These are phyloP conservation scores for Apodemus sylvaticus DNA, from an alignment of 2,113 vertebrate species.

Conservation along the genomic window DNA sequence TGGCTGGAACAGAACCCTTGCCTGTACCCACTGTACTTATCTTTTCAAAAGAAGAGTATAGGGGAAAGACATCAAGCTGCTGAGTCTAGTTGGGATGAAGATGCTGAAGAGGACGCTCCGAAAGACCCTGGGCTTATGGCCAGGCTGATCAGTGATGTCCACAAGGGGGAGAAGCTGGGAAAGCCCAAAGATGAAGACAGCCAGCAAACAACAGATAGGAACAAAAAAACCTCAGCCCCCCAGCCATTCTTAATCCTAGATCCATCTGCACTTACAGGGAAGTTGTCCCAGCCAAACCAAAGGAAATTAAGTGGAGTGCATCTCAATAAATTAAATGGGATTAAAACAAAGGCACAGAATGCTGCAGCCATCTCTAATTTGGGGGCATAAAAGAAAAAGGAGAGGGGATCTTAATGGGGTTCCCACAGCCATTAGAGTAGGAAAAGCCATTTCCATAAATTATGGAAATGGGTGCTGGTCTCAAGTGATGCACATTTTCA, in stretches of 20 bases:
- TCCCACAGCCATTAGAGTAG: constrained; percentile 48
- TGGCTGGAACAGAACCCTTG: not conserved
- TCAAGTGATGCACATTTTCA: constrained; percentile 63
- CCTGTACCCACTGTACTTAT: not conserved
- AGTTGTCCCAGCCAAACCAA: not conserved
- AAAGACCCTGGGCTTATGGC: not conserved
- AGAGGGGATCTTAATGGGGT: constrained; percentile 49
- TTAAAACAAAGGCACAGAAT: constrained; percentile 45
- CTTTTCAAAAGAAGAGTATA: not conserved
- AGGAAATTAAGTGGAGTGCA: not conserved
- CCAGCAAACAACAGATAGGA: rapidly evolving
- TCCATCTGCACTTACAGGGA: not conserved
- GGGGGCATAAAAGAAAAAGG: constrained; percentile 22
- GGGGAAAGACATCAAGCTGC: not conserved
- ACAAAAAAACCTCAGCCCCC: not conserved
- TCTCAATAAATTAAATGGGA: constrained; percentile 60
- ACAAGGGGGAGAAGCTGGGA: not conserved
- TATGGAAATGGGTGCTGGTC: constrained; percentile 70
- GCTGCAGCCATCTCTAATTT: constrained; percentile 61
- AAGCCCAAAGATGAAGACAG: not conserved
- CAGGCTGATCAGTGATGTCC: not conserved
- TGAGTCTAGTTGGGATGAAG: rapidly evolving
- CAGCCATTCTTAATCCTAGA: not conserved
- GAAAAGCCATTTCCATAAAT: constrained; percentile 77
- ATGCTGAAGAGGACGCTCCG: not conserved